Evolutionary conservation across 2,888 invertebrate genomes (phyloP).

Genomic region (Pedicia rivosa): DNA sequence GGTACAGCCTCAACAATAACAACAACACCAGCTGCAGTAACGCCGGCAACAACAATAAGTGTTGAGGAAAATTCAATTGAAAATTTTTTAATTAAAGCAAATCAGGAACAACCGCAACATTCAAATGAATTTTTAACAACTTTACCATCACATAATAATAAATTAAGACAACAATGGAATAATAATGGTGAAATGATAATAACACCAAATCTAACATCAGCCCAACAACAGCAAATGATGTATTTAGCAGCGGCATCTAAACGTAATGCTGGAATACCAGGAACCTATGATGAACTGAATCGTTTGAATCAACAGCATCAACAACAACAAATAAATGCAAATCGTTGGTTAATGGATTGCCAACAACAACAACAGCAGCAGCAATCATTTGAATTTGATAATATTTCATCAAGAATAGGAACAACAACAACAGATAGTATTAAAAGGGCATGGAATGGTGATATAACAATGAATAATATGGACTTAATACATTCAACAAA

Average conservation of each 20-base stretch:
- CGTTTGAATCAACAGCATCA: constrained; percentile 4
- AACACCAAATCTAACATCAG: constrained; percentile 17
- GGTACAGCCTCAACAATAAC: constrained; percentile 9
- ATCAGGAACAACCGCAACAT: too few relatives aligned
- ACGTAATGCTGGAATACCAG: constrained; percentile 10
- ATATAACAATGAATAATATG: constrained; percentile 9
- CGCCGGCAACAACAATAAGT: neutral
- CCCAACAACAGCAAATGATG: constrained; percentile 6
- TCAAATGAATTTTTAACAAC: too few relatives aligned
- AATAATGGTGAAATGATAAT: constrained; percentile 5
- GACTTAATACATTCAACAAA: constrained; percentile 9
- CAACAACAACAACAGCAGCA: constrained; percentile 12
- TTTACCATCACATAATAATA: neutral
- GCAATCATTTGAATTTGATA: constrained; percentile 7
- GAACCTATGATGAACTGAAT: constrained; percentile 10
- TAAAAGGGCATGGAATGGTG: constrained; percentile 14
- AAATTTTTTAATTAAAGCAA: too few relatives aligned
- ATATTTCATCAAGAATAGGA: constrained; percentile 2
- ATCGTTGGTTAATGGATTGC: constrained; percentile 9
- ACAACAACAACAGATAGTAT: constrained; percentile 6
- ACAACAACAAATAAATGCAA: neutral
- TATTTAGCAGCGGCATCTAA: constrained; percentile 10
- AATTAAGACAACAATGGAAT: constrained; percentile 13
- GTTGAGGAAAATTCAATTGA: too few relatives aligned
- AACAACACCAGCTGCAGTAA: neutral